Evolutionary conservation across 53 echinoderm and acorn worm genomes (phyloP).

Genomic region (Paelopatides confundens): DNA sequence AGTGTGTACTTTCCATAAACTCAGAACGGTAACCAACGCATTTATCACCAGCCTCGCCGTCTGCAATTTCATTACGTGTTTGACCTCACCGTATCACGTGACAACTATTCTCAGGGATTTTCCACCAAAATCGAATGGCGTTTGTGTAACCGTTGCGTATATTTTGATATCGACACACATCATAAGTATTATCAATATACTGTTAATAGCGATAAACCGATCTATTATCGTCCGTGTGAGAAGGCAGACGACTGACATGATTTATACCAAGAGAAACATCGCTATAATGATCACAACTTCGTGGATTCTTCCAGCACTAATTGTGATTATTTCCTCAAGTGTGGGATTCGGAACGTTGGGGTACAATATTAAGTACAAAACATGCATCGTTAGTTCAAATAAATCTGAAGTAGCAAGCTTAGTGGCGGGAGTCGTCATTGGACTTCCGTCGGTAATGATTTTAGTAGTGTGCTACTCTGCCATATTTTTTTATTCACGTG

Average conservation of each 20-base stretch:
- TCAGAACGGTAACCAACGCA: background rate
- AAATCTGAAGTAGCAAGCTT: constrained; percentile 1
- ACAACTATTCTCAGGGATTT: constrained; percentile 5
- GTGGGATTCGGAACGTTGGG: background rate
- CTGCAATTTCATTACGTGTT: constrained; percentile 15
- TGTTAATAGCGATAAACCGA: background rate
- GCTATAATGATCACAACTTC: background rate
- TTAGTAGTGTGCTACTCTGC: background rate
- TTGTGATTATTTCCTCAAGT: background rate
- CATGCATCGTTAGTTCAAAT: background rate
- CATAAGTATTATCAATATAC: background rate
- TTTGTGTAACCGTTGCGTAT: background rate
- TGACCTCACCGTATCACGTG: constrained; percentile 18
- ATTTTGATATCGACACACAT: constrained; percentile 11
- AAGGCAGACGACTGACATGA: background rate
- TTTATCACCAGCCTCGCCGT: constrained; percentile 13
- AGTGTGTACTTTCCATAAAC: constrained; percentile 1
- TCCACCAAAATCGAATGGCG: background rate
- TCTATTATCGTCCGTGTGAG: background rate
- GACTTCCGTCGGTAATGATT: background rate
- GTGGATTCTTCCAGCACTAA: constrained; percentile 7
- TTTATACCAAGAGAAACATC: background rate
- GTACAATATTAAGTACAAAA: constrained; percentile 4
- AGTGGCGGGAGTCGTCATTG: constrained; percentile 6
- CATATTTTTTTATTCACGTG: background rate